Evolutionary conservation across 2,888 invertebrate species (phyloP).

Genomic region (Heliconius hortense): DNA sequence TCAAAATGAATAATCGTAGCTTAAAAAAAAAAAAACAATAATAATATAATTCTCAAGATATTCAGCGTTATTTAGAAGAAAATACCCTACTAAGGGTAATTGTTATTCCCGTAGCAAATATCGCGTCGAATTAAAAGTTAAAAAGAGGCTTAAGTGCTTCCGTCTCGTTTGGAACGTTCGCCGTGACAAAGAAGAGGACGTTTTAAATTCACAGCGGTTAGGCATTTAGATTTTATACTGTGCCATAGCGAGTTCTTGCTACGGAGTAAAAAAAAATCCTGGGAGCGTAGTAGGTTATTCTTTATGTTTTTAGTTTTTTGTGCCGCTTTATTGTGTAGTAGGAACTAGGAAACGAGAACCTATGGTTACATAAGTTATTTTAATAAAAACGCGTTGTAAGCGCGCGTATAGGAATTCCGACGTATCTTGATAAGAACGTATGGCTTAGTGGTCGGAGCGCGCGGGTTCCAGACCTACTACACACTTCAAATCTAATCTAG

Average conservation of each 20-base stretch:
- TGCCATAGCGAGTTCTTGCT: neutral
- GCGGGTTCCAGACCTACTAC: no score
- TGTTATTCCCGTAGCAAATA: slow-evolving; percentile 33
- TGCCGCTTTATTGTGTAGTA: neutral
- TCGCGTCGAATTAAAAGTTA: slow-evolving; percentile 33
- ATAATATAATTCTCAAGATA: neutral
- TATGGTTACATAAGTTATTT: no score
- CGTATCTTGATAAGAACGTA: no score
- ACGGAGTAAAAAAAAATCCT: neutral
- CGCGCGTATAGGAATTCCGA: no score
- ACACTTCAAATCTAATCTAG: no score
- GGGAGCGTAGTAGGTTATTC: neutral
- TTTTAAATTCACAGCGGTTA: slow-evolving; percentile 34
- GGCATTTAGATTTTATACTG: slow-evolving; percentile 25
- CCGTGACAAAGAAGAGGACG: slow-evolving; percentile 28
- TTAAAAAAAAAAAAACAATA: neutral
- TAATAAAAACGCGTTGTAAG: no score
- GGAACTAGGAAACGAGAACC: neutral
- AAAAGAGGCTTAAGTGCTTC: slow-evolving; percentile 32
- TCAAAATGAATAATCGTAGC: neutral
- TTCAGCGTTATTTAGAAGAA: slow-evolving; percentile 1
- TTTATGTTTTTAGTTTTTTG: neutral
- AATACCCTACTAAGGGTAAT: slow-evolving; percentile 17
- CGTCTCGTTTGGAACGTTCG: slow-evolving; percentile 28
- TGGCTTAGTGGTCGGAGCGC: no score